phyloP scores from a whole-genome alignment of 2,888 invertebrate species.

The Pegoplata infirma region DNA sequence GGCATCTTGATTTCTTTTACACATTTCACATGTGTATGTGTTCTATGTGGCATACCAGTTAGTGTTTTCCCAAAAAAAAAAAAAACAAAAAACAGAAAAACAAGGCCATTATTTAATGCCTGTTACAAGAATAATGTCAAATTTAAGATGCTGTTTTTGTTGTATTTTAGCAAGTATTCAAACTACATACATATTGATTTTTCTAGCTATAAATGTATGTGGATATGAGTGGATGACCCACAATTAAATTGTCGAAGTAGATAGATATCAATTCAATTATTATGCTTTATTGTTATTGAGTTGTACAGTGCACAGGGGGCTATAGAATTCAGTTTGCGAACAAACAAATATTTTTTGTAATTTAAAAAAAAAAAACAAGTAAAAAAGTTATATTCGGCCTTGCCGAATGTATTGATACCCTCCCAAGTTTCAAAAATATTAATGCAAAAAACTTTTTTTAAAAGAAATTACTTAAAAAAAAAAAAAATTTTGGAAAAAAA shows the following conservation, averaged over 20 bases:
- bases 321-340: too few relatives aligned
- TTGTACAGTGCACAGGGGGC: neutral
- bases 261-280: slow-evolving; percentile 51
- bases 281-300: slow-evolving; percentile 17
- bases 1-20: slow-evolving; percentile 10
- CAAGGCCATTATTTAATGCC: slow-evolving; percentile 11
- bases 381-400: too few relatives aligned
- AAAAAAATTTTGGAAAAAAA: too few relatives aligned
- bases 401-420: too few relatives aligned
- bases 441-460: too few relatives aligned
- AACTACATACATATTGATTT: slow-evolving; percentile 49
- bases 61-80: neutral
- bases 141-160: slow-evolving; percentile 18
- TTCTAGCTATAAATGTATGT: neutral
- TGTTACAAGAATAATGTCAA: slow-evolving; percentile 28
- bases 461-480: too few relatives aligned
- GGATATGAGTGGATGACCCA: neutral
- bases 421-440: too few relatives aligned
- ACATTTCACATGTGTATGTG: neutral
- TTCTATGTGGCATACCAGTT: neutral
- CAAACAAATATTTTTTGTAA: too few relatives aligned
- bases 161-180: slow-evolving; percentile 23
- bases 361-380: too few relatives aligned
- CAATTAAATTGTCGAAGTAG: slow-evolving; percentile 53
- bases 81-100: neutral